A percentile compares a stretch with the other conserved stretches of the same genome.
Evolutionary conservation across 2,113 vertebrate genomes (phyloP).

Genomic region (Mustelus asterias): DNA sequence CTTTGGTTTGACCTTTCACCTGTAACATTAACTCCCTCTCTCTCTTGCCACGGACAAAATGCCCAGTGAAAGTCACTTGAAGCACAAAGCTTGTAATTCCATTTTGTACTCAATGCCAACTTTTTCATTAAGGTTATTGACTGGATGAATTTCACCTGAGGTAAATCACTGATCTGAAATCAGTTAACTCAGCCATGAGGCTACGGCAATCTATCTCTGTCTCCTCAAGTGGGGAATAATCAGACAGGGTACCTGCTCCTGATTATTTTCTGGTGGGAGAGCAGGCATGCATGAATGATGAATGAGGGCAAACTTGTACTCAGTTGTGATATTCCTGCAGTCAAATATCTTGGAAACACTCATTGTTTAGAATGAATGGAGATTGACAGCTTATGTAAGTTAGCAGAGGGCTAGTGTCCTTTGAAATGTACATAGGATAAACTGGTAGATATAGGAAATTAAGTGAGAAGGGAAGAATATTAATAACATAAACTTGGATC

Average conservation of each 20-base stretch:
- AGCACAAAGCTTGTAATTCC: not conserved
- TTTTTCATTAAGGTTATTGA: constrained; percentile 21
- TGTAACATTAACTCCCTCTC: not conserved
- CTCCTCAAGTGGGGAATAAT: not conserved
- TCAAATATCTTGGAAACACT: not conserved
- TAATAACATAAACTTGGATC: not conserved
- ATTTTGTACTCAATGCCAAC: not conserved
- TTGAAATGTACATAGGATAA: not conserved
- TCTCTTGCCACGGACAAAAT: not conserved
- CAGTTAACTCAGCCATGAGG: not conserved
- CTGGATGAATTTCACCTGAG: not conserved
- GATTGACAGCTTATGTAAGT: not conserved
- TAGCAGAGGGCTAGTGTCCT: too few relatives aligned
- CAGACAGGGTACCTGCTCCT: not conserved
- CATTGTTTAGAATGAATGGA: not conserved
- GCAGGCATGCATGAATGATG: not conserved
- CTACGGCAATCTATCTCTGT: not conserved
- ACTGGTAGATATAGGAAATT: not conserved
- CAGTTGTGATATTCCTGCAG: not conserved
- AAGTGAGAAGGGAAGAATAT: not conserved
- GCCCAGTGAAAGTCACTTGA: not conserved
- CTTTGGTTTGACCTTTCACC: not conserved
- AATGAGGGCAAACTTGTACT: not conserved
- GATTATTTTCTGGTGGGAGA: not conserved
- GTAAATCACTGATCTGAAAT: not conserved